Conservation (phyloP, 2,797 vertebrate genomes). For the Enteromius argenteus region DNA sequence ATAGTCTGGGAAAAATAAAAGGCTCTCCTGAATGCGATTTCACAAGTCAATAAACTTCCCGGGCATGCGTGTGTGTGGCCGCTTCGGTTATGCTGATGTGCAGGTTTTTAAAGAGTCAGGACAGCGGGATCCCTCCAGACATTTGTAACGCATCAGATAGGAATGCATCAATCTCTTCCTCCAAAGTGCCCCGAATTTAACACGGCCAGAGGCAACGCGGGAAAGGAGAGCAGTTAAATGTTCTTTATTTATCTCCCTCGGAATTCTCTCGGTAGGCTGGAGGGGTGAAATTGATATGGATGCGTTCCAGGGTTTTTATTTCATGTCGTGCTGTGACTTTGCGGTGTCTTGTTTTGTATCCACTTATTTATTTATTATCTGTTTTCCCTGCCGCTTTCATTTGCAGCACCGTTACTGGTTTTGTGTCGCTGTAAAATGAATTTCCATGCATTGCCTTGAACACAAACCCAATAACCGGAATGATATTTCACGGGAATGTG, state of each 20-base stretch:
- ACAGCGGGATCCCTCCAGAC: slow-evolving; percentile 66
- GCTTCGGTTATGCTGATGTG: slow-evolving; percentile 71
- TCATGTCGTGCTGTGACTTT: slow-evolving; percentile 35
- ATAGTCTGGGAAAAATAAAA: slow-evolving; percentile 67
- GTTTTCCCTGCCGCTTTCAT: slow-evolving; percentile 59
- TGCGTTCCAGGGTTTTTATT: slow-evolving; percentile 48
- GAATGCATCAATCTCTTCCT: slow-evolving; percentile 74
- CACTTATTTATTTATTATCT: slow-evolving; percentile 45
- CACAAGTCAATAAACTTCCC: slow-evolving; percentile 78
- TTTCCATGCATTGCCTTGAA: slow-evolving; percentile 36
- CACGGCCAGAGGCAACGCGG: slow-evolving; percentile 57
- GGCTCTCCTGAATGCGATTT: slow-evolving; percentile 75
- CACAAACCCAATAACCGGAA: slow-evolving; percentile 35
- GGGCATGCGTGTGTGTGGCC: slow-evolving; percentile 50
- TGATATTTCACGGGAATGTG: slow-evolving; percentile 28
- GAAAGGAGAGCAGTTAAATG: slow-evolving; percentile 56
- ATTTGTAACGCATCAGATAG: slow-evolving; percentile 73
- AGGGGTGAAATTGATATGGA: slow-evolving; percentile 56
- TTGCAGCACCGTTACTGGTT: slow-evolving; percentile 55
- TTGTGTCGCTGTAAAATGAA: slow-evolving; percentile 40
- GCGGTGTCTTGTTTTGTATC: slow-evolving; percentile 37
- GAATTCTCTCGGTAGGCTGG: slow-evolving; percentile 47
- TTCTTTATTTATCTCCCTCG: slow-evolving; percentile 57
- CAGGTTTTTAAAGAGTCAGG: slow-evolving; percentile 66
- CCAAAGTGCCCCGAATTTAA: slow-evolving; percentile 62